Evolutionary conservation across 1,140 invertebrate genomes (phyloP), one percentile per base, ranked within the genome.

Genomic region (Kradibia gibbosae): DNA sequence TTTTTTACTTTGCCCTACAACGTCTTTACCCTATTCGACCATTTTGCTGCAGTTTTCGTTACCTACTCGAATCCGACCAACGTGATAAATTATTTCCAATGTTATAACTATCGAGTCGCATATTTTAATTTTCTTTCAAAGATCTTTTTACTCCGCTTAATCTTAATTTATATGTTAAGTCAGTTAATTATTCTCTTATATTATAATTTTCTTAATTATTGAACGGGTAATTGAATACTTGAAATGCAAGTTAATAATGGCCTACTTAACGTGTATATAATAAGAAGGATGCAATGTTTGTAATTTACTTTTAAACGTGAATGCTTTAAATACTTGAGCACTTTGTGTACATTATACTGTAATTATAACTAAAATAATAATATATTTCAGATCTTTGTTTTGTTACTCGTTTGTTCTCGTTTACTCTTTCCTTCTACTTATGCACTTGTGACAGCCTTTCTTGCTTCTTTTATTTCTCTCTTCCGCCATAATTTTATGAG

Each of bases 351-450:
- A 20, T 3, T 71, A 2, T 28, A 25, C 42, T 50, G 2, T 72
- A 72, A 72, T 50, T 48, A 72, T 28, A 5, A 25, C n/a, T 28
- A 72, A 15, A 3, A 48, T 28, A 28, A 42, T 42, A 71, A 42
- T 45, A 28, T 42, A 45, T 45, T 25, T 31, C 25, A 28, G 10
- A 72, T 50, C 25, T 72, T 31, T 72, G 22, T 17, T 74, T 4
- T 57, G 28, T 31, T 31, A 10, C 34, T 4, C 10, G 15, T 15
- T 20, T 34, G 7, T 39, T 34, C 34, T 36, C 57, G 17, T 25
- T 53, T 53, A 31, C 48, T 57, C 53, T 77, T 65, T 55, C 73
- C 74, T 65, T 72, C 60, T 67, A n/a, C n/a, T 20, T 17, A 39
- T 67, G 34, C 20, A 36, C 39, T 67, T n/a, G n/a, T 53, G 71